Conservation (phyloP, 92 coral and sea anemone genomes). For the Micromussa lordhowensis region DNA sequence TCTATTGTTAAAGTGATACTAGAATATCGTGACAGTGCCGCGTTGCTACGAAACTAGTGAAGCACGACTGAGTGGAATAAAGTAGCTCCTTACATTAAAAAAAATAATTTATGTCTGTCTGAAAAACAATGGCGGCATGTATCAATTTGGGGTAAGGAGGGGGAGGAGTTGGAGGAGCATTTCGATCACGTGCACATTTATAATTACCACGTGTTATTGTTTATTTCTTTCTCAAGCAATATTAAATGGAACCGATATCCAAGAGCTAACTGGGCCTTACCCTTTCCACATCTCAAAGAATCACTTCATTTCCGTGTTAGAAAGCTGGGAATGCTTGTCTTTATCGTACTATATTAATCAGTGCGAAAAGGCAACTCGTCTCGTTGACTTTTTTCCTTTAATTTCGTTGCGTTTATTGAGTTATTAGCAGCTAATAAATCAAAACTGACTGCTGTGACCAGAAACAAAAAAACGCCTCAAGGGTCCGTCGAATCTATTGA, state of each 20-base stretch:
- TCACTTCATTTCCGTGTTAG: slow-evolving; percentile 3
- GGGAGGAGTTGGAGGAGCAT: not conserved
- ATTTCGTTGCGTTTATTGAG: not conserved
- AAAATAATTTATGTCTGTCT: not conserved
- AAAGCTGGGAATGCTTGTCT: not conserved
- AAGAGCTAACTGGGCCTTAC: not conserved
- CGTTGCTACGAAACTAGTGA: not conserved
- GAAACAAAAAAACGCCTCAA: not conserved
- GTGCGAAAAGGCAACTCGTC: not conserved
- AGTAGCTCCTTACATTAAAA: not conserved
- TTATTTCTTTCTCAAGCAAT: not conserved
- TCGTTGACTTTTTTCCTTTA: not conserved
- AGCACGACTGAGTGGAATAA: not conserved
- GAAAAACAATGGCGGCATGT: not conserved
- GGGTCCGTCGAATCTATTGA: not conserved
- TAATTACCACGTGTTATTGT: slow-evolving; percentile 4
- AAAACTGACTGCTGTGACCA: not conserved
- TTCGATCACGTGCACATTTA: slow-evolving; percentile 14
- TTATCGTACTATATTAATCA: not conserved
- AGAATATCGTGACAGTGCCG: not conserved
- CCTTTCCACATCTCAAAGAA: not conserved
- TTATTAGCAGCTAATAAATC: not conserved
- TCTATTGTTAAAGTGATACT: not conserved
- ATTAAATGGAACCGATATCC: not conserved
- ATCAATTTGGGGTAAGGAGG: not conserved